Base-by-base conservation (phyloP, 2,888 invertebrate species). In the Drosophila neutralis region DNA sequence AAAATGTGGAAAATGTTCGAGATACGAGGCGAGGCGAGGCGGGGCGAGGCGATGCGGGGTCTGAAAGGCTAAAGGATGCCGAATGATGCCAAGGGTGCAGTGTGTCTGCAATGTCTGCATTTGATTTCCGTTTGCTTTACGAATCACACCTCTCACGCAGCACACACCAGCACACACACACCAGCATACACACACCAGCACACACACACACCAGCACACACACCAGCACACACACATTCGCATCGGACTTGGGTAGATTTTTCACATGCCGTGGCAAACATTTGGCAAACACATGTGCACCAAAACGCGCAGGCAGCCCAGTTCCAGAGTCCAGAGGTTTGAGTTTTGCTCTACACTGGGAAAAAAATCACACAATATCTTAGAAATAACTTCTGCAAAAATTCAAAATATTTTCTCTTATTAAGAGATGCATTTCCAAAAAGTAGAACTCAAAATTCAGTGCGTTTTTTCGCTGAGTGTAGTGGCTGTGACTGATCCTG, bases 211-310 rank as follows among this genome's bases (percentile, higher is more conserved):
- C n/a, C 2, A 24, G 24, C 24, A 24, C 2, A 48, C 21, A 35
- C 15, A 67, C 49, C 49, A 33, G 52, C 33, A 49, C 36, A 78
- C 21, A 59, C 58, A 73, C 75, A 70, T 49, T 71, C 69, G 78
- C 64, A 64, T 64, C 62, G 60, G 66, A 52, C 54, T 69, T 80
- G 76, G 68, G 83, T 76, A 78, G 86, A 89, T 86, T 78, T 86
- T 86, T 88, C 89, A 90, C 87, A 90, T 88, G 87, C 90, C 90
- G 89, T 87, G 79, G 89, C 87, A 89, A 90, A 85, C 92, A 92
- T 92, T 92, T 92, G 92, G 92, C 86, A 88, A 89, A 87, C 92
- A 92, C 90, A 92, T 92, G 92, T 92, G 88, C 80, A 85, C 85
- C 80, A 84, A 87, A 87, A 87, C 83, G 83, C 80, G 72, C 81